phyloP scores from a whole-genome alignment of 2,888 invertebrate genomes.

The Trichogramma dendrolimi region DNA sequence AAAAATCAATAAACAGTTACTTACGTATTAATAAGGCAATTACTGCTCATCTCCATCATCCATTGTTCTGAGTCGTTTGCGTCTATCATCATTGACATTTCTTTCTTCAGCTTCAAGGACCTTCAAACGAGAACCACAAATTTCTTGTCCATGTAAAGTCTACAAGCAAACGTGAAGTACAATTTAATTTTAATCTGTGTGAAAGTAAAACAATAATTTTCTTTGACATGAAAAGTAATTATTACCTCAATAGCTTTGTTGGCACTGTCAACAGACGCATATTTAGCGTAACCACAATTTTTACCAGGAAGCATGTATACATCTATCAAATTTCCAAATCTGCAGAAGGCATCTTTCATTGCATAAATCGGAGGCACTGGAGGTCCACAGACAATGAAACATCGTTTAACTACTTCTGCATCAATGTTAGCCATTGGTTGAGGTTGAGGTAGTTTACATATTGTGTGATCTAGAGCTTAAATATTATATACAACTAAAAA shows the following conservation, averaged over 20 bases:
- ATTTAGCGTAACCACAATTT: constrained; percentile 90
- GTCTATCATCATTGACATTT: constrained; percentile 48
- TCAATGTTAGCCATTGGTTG: constrained; percentile 69
- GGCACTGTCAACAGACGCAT: constrained; percentile 71
- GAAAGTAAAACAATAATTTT: background rate
- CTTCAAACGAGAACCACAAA: constrained; percentile 80
- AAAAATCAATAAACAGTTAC: constrained; percentile 4
- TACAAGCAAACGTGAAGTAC: constrained; percentile 31
- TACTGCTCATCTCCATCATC: constrained; percentile 48
- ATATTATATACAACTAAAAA: constrained; percentile 11
- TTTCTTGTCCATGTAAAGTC: constrained; percentile 78
- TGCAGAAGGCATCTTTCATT: constrained; percentile 81
- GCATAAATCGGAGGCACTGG: constrained; percentile 70
- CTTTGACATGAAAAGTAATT: background rate
- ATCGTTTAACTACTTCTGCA: constrained; percentile 62
- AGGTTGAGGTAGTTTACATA: constrained; percentile 63
- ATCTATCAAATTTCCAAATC: constrained; percentile 86
- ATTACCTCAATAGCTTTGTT: constrained; percentile 67
- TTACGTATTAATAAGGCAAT: constrained; percentile 28
- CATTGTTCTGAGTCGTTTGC: constrained; percentile 47
- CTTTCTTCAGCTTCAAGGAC: constrained; percentile 84
- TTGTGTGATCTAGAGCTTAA: constrained; percentile 40
- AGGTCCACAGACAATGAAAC: constrained; percentile 50
- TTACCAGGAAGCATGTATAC: constrained; percentile 84
- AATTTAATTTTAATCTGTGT: constrained; percentile 7